These are phyloP conservation scores for Drosophila biarmipes DNA, from an alignment of 1,140 invertebrate genomes.

Conservation along the genomic window DNA sequence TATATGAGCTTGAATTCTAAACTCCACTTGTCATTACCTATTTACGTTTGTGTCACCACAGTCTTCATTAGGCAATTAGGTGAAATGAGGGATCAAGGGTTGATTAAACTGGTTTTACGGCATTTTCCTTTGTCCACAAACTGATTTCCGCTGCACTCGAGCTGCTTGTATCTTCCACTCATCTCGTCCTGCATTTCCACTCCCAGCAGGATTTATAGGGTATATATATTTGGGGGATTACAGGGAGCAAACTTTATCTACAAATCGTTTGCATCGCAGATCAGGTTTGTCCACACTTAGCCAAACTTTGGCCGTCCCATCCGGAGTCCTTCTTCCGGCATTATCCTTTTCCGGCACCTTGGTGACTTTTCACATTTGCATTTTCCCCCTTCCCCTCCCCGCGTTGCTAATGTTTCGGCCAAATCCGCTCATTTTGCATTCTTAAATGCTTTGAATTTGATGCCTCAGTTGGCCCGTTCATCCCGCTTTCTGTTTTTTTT, in stretches of 20 bases:
- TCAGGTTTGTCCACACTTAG: constrained; percentile 31
- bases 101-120: neutral
- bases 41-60: no score
- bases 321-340: constrained; percentile 2
- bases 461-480: constrained; percentile 28
- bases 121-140: neutral
- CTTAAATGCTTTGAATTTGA: constrained; percentile 43
- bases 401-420: constrained; percentile 21
- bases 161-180: neutral
- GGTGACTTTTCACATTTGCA: constrained; percentile 43
- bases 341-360: constrained; percentile 27
- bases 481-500: neutral
- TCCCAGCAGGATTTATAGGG: neutral
- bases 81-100: neutral
- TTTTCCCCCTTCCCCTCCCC: neutral
- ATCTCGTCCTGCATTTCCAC: neutral
- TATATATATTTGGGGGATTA: constrained; percentile 1
- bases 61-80: no score
- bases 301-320: constrained; percentile 9
- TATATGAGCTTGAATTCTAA: no score
- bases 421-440: constrained; percentile 32
- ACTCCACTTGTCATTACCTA: no score
- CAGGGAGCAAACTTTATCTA: constrained; percentile 20
- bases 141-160: neutral
- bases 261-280: constrained; percentile 40